phyloP scores from a whole-genome alignment of 2,797 vertebrate genomes.

The Acanthurus leucopareius region DNA sequence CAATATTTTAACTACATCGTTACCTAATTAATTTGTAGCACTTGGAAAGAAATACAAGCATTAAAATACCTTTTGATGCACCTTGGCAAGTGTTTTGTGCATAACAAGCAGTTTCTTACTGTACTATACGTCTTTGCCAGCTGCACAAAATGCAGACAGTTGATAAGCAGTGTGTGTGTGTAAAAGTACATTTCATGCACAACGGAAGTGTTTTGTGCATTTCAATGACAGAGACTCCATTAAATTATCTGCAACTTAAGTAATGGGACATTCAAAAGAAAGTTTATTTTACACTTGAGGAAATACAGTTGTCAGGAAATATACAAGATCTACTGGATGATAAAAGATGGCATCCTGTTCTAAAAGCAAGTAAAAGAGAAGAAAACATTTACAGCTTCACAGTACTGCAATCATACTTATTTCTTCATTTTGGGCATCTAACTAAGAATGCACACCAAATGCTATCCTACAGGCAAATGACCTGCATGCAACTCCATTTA shows the following conservation, averaged over 20 bases:
- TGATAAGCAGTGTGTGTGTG: conserved; percentile 1
- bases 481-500: conserved; percentile 76
- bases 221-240: conserved; percentile 22
- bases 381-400: conserved; percentile 47
- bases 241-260: conserved; percentile 37
- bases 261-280: conserved; percentile 59
- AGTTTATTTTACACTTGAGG: conserved; percentile 62
- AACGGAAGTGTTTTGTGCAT: conserved; percentile 22
- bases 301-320: conserved; percentile 51
- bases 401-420: conserved; percentile 57
- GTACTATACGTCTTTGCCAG: background rate
- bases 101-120: conserved; percentile 17
- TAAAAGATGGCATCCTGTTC: conserved; percentile 29
- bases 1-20: background rate
- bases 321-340: conserved; percentile 40
- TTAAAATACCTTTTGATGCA: conserved; percentile 5
- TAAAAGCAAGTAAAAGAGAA: conserved; percentile 42
- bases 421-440: conserved; percentile 50
- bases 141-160: background rate
- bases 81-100: conserved; percentile 35
- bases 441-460: conserved; percentile 65
- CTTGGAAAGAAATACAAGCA: background rate
- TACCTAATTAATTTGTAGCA: background rate
- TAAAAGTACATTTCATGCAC: conserved; percentile 25
- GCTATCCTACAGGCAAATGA: conserved; percentile 71